phyloP scores from a whole-genome alignment of 2,888 invertebrate genomes.

The Notodromas monacha region DNA sequence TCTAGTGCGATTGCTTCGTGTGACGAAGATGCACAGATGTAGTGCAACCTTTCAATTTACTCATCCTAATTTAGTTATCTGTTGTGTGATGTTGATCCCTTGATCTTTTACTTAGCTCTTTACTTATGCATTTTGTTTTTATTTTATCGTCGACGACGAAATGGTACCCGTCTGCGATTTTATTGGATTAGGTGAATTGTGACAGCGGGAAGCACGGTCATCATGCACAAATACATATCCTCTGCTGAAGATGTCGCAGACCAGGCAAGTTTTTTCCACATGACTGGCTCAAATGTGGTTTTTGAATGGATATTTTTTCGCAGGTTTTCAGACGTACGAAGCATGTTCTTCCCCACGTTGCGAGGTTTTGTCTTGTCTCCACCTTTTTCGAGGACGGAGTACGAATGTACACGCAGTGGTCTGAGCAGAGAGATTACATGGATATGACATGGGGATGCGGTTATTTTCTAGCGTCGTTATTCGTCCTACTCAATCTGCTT shows the following conservation, averaged over 20 bases:
- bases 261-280: too few species aligned
- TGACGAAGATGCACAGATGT: too few species aligned
- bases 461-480: slow-evolving; percentile 60
- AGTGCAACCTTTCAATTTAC: too few species aligned
- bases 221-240: background rate
- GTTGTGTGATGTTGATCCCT: too few species aligned
- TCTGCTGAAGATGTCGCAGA: background rate
- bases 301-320: slow-evolving; percentile 9
- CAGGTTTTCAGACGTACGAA: slow-evolving; percentile 76
- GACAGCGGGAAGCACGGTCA: background rate
- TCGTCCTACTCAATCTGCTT: slow-evolving; percentile 74
- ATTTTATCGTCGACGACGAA: too few species aligned
- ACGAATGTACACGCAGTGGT: slow-evolving; percentile 98
- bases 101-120: too few species aligned
- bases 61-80: too few species aligned
- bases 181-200: slow-evolving; percentile 1
- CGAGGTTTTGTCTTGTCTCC: slow-evolving; percentile 78
- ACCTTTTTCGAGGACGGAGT: slow-evolving; percentile 97
- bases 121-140: too few species aligned
- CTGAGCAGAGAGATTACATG: slow-evolving; percentile 87
- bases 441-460: slow-evolving; percentile 91
- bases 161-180: too few species aligned
- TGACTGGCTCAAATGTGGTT: too few species aligned
- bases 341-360: slow-evolving; percentile 68
- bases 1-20: too few species aligned